A percentile compares a stretch with the other conserved stretches of the same genome.
Evolutionary conservation across 2,797 vertebrate genomes (phyloP).

Genomic region (Spondyliosoma cantharus): DNA sequence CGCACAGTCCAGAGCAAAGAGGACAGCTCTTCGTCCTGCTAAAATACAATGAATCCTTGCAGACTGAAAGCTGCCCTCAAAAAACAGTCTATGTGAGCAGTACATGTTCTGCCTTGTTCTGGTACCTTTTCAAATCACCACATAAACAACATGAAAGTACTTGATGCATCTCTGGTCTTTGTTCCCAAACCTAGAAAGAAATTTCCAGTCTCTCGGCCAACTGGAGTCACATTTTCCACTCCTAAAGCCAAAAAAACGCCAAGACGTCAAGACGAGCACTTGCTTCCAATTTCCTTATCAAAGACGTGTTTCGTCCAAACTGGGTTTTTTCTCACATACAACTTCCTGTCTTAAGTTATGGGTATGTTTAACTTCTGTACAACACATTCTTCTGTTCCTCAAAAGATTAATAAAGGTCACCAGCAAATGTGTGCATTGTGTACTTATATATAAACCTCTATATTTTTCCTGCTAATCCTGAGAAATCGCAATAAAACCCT

Average conservation of each 20-base stretch:
- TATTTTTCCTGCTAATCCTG: not conserved
- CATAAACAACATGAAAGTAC: not conserved
- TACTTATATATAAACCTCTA: not conserved
- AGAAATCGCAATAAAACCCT: not conserved
- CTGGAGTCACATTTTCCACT: slow-evolving; percentile 63
- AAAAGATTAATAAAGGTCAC: not conserved
- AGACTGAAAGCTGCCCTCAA: no score
- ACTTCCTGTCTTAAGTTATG: not conserved
- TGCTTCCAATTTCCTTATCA: slow-evolving; percentile 31
- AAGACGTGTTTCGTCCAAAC: not conserved
- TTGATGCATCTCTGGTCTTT: slow-evolving; percentile 24
- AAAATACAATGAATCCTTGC: not conserved
- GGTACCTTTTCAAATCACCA: not conserved
- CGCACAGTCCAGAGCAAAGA: not conserved
- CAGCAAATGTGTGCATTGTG: no score
- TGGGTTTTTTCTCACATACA: not conserved
- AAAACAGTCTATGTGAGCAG: no score
- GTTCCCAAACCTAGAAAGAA: slow-evolving; percentile 27
- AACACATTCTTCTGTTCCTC: no score
- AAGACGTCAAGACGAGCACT: not conserved
- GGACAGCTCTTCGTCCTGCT: not conserved
- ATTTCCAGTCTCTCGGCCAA: slow-evolving; percentile 56
- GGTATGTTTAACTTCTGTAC: not conserved
- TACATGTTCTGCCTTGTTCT: not conserved
- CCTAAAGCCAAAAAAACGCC: slow-evolving; percentile 44